Base-by-base conservation (phyloP, 2,113 vertebrate genomes). In the Gambusia holbrooki region DNA sequence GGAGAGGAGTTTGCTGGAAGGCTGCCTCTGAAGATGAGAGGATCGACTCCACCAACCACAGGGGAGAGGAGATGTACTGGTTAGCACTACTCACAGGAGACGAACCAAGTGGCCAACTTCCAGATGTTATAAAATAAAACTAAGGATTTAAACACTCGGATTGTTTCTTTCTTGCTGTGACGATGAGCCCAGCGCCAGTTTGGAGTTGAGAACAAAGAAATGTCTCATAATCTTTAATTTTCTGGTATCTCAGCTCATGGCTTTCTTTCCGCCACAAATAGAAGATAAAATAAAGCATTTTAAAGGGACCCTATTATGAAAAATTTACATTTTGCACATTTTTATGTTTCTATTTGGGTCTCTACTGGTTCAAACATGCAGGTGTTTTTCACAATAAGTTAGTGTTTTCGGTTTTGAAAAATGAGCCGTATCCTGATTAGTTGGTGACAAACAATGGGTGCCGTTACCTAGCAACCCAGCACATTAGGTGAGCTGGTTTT, bases 91-190 rank as follows among this genome's bases (percentile, higher is more conserved):
- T 75, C 66, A 54, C 11, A 42, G 62, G 62, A 42, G 28, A 77
- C 15, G 10, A 65, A 73, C 58, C n/a, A 2, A n/a, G 73, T 67
- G 70, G 64, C 58, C 29, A 73, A 13, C 35, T 69, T 80, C 62
- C 17, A 77, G 40, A 73, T 30, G 72, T 78, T 78, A 25, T 73
- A 79, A 29, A 79, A 73, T 73, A 73, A 67, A 73, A 79, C 8
- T 3, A 14, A 27, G 30, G 12, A 17, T 63, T 63, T 33, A 17
- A 32, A 32, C 32, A 19, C 33, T 22, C 7, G 2, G 22, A 29
- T 17, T 5, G 15, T 30, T 29, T 28, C 22, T 62, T 14, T 62
- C n/a, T 28, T 42, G 10, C 7, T 27, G 33, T 66, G 19, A 35
- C 6, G 6, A 17, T 29, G 28, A 62, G 27, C 29, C 45, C 13